A percentile compares a stretch with the other conserved stretches of the same genome.
phyloP scores from a whole-genome alignment of 2,797 vertebrate species.

The Darevskia nairensis region DNA sequence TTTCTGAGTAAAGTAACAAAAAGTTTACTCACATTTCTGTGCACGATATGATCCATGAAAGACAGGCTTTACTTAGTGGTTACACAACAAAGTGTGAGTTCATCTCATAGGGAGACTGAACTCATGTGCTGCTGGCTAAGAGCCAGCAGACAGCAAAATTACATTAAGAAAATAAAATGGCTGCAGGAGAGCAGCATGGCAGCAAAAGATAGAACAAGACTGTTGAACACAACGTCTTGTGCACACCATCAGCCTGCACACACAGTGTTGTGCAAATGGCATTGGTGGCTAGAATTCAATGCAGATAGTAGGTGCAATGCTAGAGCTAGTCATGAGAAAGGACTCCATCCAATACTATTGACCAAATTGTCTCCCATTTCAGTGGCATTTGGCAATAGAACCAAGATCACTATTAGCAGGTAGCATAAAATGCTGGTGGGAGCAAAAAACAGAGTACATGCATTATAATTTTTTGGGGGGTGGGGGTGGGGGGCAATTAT shows the following conservation, averaged over 20 bases:
- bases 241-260: background rate
- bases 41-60: too few relatives aligned
- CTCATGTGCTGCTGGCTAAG: too few relatives aligned
- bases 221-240: background rate
- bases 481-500: background rate
- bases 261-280: background rate
- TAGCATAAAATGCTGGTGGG: background rate
- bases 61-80: too few relatives aligned
- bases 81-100: too few relatives aligned
- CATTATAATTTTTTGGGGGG: slow-evolving; percentile 7
- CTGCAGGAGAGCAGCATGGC: too few relatives aligned
- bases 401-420: background rate
- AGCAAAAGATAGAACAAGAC: too few relatives aligned
- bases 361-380: background rate
- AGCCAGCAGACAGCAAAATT: too few relatives aligned
- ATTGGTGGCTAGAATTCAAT: background rate
- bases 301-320: background rate
- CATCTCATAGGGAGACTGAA: too few relatives aligned
- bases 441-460: background rate
- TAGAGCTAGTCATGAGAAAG: background rate
- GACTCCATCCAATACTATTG: background rate
- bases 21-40: too few relatives aligned
- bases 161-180: too few relatives aligned
- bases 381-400: background rate
- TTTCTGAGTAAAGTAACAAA: too few relatives aligned